These are phyloP conservation scores for Spea hammondii DNA, from an alignment of 2,797 vertebrate species.

Conservation along the genomic window DNA sequence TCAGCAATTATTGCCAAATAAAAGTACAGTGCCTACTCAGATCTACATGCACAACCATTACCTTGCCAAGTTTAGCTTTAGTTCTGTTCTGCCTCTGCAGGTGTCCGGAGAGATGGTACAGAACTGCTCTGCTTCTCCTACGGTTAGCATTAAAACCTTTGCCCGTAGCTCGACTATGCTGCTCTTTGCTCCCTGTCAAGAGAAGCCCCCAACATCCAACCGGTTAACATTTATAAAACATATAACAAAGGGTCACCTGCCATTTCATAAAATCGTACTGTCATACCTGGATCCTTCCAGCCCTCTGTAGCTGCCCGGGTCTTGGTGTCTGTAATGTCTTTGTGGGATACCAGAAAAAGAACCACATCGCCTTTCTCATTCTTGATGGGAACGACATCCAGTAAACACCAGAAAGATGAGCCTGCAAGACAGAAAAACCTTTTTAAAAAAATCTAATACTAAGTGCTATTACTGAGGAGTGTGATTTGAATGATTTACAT, in stretches of 20 bases:
- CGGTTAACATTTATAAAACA: background rate
- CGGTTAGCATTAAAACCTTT: slow-evolving; percentile 67
- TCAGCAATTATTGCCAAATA: background rate
- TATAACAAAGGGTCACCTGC: background rate
- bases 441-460: background rate
- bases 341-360: slow-evolving; percentile 69
- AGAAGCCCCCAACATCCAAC: slow-evolving; percentile 22
- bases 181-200: slow-evolving; percentile 59
- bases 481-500: no score
- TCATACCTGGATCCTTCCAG: slow-evolving; percentile 63
- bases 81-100: slow-evolving; percentile 67
- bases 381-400: slow-evolving; percentile 71
- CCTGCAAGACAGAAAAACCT: slow-evolving; percentile 51
- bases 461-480: no score
- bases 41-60: slow-evolving; percentile 24
- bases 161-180: slow-evolving; percentile 56
- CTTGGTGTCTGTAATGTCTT: slow-evolving; percentile 69
- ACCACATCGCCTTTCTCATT: slow-evolving; percentile 72
- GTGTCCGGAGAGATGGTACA: slow-evolving; percentile 69
- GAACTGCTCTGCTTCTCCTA: slow-evolving; percentile 66
- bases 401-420: slow-evolving; percentile 67
- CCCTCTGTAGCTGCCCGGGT: slow-evolving; percentile 59
- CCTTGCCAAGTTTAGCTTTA: slow-evolving; percentile 68
- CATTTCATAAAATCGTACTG: no score
- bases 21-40: no score